Evolutionary conservation across 2,797 vertebrate species (phyloP), one percentile per base, ranked within the genome.

Genomic region (Betta splendens): DNA sequence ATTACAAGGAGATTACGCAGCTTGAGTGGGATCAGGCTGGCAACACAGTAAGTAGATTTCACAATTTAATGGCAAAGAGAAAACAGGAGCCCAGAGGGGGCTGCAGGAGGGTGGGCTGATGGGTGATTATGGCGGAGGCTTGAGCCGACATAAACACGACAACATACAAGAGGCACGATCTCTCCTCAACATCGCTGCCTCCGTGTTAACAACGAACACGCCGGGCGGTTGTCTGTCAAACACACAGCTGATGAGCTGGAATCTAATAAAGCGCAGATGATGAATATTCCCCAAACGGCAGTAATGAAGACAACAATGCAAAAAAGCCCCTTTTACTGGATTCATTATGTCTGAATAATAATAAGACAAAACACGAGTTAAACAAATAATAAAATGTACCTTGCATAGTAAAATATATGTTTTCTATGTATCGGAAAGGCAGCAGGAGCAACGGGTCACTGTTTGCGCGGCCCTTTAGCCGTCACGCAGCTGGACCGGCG

Each of bases 1-100:
- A 93, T 92, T 92, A 92, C 92, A 89, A 87, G 88, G 86, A 92
- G 90, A 93, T 92, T 93, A 92, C 84, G 78, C 80, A 87, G 90
- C 90, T 90, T 87, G 87, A 91, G 87, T 89, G 86, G 87, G 89
- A 91, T 91, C 88, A 89, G 88, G 76, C 80, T 79, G 76, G 87
- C 89, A 90, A 91, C 89, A 89, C 88, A 87, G 84, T 91, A 91
- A 92, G 90, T 91, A 93, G 87, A 92, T 92, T 92, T 92, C 80
- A 85, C 87, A 88, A 87, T 92, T 90, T 92, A 92, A 92, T 92
- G 89, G 89, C 86, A 89, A 91, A 85, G 86, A 89, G 85, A 92
- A 92, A 90, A 92, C 86, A 87, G 87, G 81, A 83, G 84, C 79
- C 80, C 37, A 32, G 55, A 75, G 73, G 83, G 79, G 72, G 77